phyloP scores from a whole-genome alignment of 2,797 vertebrate genomes.

The Coracias cyanogaster region DNA sequence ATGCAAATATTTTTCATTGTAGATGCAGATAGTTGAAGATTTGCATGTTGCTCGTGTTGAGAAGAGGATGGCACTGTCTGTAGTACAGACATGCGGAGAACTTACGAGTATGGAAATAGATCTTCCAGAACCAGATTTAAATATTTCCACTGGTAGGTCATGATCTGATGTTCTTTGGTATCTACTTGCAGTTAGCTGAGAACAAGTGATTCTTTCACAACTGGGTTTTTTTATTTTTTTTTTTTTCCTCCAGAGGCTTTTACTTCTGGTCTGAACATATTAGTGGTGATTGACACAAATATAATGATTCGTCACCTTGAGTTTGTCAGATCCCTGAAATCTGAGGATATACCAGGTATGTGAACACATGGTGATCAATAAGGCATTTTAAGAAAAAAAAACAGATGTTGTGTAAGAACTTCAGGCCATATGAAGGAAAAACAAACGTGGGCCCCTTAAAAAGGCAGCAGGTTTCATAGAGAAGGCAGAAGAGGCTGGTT shows the following conservation, averaged over 20 bases:
- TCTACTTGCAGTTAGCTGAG: not conserved
- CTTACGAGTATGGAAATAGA: slow-evolving; percentile 94
- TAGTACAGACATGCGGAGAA: slow-evolving; percentile 86
- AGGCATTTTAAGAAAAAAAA: not conserved
- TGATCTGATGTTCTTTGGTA: not conserved
- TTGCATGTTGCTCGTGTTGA: slow-evolving; percentile 87
- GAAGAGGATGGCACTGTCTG: slow-evolving; percentile 82
- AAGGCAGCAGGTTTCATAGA: not conserved
- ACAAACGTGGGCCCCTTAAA: not conserved
- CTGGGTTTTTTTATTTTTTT: not conserved
- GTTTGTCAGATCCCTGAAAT: slow-evolving; percentile 87
- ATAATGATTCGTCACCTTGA: slow-evolving; percentile 93
- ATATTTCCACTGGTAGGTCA: slow-evolving; percentile 62
- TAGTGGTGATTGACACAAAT: slow-evolving; percentile 94
- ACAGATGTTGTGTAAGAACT: not conserved
- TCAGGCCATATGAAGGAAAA: not conserved
- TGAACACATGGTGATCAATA: not conserved
- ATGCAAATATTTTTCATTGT: not conserved
- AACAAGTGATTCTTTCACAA: not conserved
- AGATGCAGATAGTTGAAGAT: slow-evolving; percentile 90
- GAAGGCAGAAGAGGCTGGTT: not conserved
- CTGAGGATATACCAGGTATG: slow-evolving; percentile 87
- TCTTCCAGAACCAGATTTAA: slow-evolving; percentile 77
- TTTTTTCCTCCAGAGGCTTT: slow-evolving; percentile 69
- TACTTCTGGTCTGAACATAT: slow-evolving; percentile 76